Evolutionary conservation across 2,888 invertebrate species (phyloP), one percentile per base, ranked within the genome.

Genomic region (Boloria selene): DNA sequence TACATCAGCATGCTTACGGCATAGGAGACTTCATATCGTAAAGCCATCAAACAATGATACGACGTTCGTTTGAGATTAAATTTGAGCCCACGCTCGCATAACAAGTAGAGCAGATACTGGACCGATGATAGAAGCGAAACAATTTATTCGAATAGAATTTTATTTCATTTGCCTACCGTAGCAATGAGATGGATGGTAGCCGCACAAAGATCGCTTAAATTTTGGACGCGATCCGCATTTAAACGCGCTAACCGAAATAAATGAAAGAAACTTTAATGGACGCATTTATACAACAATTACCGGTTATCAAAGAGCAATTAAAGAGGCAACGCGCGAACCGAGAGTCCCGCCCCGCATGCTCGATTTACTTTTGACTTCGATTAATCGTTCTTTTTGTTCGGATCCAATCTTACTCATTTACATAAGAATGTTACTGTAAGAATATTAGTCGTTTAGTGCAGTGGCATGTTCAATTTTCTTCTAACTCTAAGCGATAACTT

Each of bases 251-350:
- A 55, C 78, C 78, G 78, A 81, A 81, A 82, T 77, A 83, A 85
- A 81, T 79, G 75, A 77, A 81, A 79, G 77, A 79, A 82, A 81
- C 79, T 79, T 79, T 84, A 84, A 85, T 84, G 80, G 81, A 79
- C 79, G 82, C 83, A 85, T 86, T 86, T 85, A 88, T 84, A 83
- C 80, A 72, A 85, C 82, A 85, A 85, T 84, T 84, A 85, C 83
- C 81, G 80, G 85, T 86, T 86, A 87, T 86, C 85, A 85, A 82
- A 80, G 79, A 85, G 82, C 85, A 88, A 90, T 88, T 88, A 89
- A 87, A 87, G 82, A 82, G 80, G 81, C 81, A 81, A 75, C 77
- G 70, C 70, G 81, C 82, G 78, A 84, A 83, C 82, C 77, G 65
- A 56, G 79, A 81, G 78, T 83, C 83, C 81, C 79, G 75, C 79